Evolutionary conservation across 2,888 invertebrate genomes (phyloP).

Genomic region (Spilarctia lutea): DNA sequence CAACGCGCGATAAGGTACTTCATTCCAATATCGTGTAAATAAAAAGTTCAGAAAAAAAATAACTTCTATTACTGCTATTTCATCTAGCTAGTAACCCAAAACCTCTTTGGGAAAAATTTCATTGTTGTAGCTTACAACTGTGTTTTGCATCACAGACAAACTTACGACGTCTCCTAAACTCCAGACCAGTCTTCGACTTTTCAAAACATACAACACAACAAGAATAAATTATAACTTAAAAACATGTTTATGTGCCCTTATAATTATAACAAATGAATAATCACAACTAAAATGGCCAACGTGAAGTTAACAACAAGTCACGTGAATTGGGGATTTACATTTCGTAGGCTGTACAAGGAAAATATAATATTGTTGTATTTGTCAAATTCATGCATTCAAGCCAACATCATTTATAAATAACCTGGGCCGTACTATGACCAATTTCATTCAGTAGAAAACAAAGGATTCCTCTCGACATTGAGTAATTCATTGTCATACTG

Average conservation of each 20-base stretch:
- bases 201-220: neutral
- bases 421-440: neutral
- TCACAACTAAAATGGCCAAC: neutral
- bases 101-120: too few relatives aligned
- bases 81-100: too few relatives aligned
- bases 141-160: too few relatives aligned
- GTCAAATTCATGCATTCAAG: neutral
- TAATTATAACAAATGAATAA: neutral
- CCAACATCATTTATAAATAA: neutral
- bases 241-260: neutral
- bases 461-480: constrained; percentile 7
- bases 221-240: neutral
- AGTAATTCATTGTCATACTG: constrained; percentile 8
- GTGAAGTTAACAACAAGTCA: neutral
- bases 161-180: neutral
- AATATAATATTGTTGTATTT: neutral
- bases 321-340: neutral
- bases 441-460: neutral
- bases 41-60: neutral
- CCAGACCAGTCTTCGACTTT: neutral
- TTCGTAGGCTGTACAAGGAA: neutral
- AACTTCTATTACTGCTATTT: too few relatives aligned
- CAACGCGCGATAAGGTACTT: too few relatives aligned
- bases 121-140: too few relatives aligned
- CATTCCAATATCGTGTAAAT: neutral